phyloP scores from a whole-genome alignment of 2,888 invertebrate species.

The Phyllotreta cruciferae region DNA sequence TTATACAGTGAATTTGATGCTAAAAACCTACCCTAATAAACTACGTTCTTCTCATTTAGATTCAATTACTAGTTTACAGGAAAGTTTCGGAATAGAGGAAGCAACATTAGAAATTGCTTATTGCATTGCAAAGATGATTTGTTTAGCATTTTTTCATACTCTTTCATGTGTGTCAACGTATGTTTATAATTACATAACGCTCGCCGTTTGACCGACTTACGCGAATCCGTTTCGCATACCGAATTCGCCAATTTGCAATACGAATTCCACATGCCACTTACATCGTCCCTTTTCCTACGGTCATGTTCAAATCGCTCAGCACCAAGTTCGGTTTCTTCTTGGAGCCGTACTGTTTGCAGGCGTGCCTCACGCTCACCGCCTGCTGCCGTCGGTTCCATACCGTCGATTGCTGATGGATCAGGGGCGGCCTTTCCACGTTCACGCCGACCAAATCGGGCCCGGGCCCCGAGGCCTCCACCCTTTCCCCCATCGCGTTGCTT shows the following conservation, averaged over 20 bases:
- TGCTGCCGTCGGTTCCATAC: constrained; percentile 78
- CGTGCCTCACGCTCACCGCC: constrained; percentile 86
- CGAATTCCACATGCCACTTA: no score
- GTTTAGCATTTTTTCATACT: no score
- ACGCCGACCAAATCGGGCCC: constrained; percentile 59
- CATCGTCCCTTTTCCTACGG: constrained; percentile 94
- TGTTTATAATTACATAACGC: no score
- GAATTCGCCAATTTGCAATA: no score
- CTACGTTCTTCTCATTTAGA: background rate
- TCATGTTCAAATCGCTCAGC: constrained; percentile 89
- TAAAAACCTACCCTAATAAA: background rate
- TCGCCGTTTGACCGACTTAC: no score
- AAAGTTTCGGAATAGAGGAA: no score
- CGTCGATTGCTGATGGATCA: constrained; percentile 60
- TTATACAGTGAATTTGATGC: background rate
- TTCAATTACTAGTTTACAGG: no score
- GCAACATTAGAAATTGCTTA: no score
- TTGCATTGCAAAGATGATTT: no score
- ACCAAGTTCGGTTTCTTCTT: constrained; percentile 88
- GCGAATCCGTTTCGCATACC: no score
- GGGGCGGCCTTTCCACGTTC: constrained; percentile 55
- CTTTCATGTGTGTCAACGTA: no score
- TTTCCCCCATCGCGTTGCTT: constrained; percentile 57
- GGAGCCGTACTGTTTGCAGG: constrained; percentile 89
- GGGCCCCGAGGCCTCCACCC: constrained; percentile 55